These are phyloP conservation scores for Falco cherrug DNA, from an alignment of 2,797 vertebrate species.

Conservation along the genomic window DNA sequence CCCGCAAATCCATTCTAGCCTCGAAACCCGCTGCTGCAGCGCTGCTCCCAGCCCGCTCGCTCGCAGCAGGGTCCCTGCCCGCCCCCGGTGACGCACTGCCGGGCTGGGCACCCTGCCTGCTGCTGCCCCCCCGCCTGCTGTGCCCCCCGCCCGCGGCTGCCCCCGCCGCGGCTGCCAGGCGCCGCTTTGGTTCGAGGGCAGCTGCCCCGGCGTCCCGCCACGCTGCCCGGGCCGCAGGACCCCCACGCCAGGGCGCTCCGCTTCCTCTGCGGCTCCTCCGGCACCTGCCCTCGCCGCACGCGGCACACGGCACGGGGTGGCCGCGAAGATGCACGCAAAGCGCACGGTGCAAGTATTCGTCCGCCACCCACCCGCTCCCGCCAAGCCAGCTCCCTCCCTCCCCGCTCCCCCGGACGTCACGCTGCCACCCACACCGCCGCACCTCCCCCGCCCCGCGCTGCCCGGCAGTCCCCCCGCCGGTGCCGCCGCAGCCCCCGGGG, in stretches of 20 bases:
- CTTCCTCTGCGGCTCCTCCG: not conserved
- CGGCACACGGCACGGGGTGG: fast-evolving
- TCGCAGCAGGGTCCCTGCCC: not conserved
- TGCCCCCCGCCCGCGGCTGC: too few relatives aligned
- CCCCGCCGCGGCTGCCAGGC: too few relatives aligned
- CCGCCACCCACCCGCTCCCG: not conserved
- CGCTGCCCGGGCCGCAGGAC: too few relatives aligned
- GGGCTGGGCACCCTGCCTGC: not conserved
- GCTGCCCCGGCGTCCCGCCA: too few relatives aligned
- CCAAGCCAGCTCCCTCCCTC: not conserved
- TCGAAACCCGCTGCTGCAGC: not conserved
- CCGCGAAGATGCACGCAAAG: fast-evolving
- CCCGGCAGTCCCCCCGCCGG: not conserved
- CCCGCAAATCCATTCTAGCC: not conserved
- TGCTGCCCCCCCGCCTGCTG: fast-evolving
- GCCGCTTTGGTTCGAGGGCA: too few relatives aligned
- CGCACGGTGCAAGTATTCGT: fast-evolving
- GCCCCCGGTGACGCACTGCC: fast-evolving
- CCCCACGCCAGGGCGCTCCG: fast-evolving
- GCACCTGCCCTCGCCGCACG: not conserved
- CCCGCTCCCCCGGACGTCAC: not conserved
- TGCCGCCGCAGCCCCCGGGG: not conserved
- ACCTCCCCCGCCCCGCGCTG: too few relatives aligned
- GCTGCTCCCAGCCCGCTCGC: not conserved
- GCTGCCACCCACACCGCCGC: too few relatives aligned